Evolutionary conservation across 1,140 invertebrate species (phyloP), one percentile per base, ranked within the genome.

Genomic region (Popillia japonica): DNA sequence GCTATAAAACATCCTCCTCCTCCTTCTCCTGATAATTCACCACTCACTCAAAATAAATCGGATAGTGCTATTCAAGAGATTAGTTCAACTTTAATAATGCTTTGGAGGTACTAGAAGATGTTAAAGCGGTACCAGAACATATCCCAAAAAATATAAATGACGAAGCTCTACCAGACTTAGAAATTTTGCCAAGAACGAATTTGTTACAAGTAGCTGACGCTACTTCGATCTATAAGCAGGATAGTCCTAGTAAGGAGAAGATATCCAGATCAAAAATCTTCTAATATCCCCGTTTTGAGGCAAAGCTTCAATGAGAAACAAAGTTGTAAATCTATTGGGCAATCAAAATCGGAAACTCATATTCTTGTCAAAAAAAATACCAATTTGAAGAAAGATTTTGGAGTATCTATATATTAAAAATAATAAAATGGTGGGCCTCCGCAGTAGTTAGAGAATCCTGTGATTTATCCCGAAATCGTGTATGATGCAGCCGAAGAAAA

Each of bases 281-380:
- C 85, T 4, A 85, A 80, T 80, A 86, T 86, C 76, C 85, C 85
- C 40, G 80, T 86, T 72, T 82, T 82, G 6, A 48, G 82, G 42
- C 83, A 86, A 77, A 83, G 79, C 75, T 84, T 81, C 8, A 77
- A 84, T n/a, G 79, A 79, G 0, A 81, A 80, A 55, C 72, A 34
- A 14, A 81, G 80, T 40, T 42, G 75, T 40, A 84, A 83, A 76
- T 82, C 81, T 3, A 78, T 78, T 14, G 79, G 79, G 6, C 23
- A 40, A 40, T 77, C 77, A 6, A 74, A 75, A 14, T n/a, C 77
- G 3, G 73, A 40, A 23, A 85, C 83, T 59, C 84, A 85, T 81
- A 85, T 85, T 64, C 84, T 83, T 17, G 73, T 85, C 9, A 84
- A 72, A 14, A 42, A 74, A 41, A 68, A 68, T 3, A 68, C 22